Conservation (phyloP, 2,797 vertebrate genomes). For the Ceryle rudis region DNA sequence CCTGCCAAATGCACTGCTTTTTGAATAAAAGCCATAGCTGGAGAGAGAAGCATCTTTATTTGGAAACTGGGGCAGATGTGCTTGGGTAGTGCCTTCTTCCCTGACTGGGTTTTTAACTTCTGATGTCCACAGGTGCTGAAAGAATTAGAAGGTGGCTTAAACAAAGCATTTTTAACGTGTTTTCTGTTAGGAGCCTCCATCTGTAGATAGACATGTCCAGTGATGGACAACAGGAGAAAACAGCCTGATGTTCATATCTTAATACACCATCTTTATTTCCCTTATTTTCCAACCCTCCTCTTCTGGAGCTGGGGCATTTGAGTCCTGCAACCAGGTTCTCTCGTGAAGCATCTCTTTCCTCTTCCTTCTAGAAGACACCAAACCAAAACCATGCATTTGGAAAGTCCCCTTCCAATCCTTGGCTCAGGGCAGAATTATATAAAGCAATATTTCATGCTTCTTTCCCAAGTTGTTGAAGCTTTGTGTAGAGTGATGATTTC, state of each 20-base stretch:
- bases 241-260: background rate
- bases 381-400: background rate
- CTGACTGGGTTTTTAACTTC: background rate
- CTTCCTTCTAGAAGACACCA: background rate
- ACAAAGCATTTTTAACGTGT: background rate
- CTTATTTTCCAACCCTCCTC: background rate
- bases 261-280: background rate
- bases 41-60: background rate
- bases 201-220: background rate
- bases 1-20: background rate
- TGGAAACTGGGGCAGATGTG: background rate
- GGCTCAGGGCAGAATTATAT: background rate
- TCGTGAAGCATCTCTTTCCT: background rate
- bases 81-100: background rate
- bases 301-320: background rate
- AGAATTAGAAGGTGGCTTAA: background rate
- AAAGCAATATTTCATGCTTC: background rate
- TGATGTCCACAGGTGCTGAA: rapidly evolving
- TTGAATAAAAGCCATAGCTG: background rate
- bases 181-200: background rate
- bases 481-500: background rate
- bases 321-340: background rate
- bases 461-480: background rate
- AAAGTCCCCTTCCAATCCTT: background rate
- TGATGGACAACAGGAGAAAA: background rate